phyloP scores from a whole-genome alignment of 1,140 invertebrate species.

The Pinna nobilis region DNA sequence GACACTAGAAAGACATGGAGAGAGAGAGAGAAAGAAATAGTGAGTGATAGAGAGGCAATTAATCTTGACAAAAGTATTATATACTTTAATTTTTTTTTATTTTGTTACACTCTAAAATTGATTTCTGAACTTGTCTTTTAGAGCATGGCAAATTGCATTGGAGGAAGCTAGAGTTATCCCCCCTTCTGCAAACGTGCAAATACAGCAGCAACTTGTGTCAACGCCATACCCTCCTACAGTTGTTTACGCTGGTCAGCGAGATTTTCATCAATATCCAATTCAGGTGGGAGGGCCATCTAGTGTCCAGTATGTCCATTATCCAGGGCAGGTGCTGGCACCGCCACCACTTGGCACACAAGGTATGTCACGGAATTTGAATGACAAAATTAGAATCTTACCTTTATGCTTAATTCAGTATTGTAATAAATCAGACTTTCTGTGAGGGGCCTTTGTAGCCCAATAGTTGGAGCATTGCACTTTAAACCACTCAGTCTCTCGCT shows the following conservation, averaged over 20 bases:
- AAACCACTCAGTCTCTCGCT: too few relatives aligned
- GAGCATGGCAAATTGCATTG: conserved; percentile 46
- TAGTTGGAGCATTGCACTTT: too few relatives aligned
- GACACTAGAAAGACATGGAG: not conserved
- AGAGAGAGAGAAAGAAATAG: too few relatives aligned
- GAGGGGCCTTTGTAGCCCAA: too few relatives aligned
- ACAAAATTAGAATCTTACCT: too few relatives aligned
- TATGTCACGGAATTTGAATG: not conserved
- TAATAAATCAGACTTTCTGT: too few relatives aligned
- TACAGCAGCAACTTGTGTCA: too few relatives aligned
- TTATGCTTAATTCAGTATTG: too few relatives aligned
- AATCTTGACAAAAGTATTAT: too few relatives aligned
- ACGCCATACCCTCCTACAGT: conserved; percentile 10
- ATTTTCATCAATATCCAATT: conserved; percentile 12
- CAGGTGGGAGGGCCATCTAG: conserved; percentile 23
- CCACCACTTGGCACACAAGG: conserved; percentile 10
- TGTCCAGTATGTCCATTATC: conserved; percentile 20
- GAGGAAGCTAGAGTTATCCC: conserved; percentile 39
- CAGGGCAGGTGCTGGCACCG: conserved; percentile 1
- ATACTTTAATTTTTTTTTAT: not conserved
- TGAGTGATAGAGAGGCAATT: not conserved
- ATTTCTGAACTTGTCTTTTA: conserved; percentile 1
- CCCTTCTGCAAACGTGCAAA: not conserved
- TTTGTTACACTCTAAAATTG: too few relatives aligned
- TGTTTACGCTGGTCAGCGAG: not conserved